Percentiles rank a stretch among this genome's conserved stretches.
phyloP scores from a whole-genome alignment of 2,113 vertebrate genomes.

The Microcebus ravelobensis region DNA sequence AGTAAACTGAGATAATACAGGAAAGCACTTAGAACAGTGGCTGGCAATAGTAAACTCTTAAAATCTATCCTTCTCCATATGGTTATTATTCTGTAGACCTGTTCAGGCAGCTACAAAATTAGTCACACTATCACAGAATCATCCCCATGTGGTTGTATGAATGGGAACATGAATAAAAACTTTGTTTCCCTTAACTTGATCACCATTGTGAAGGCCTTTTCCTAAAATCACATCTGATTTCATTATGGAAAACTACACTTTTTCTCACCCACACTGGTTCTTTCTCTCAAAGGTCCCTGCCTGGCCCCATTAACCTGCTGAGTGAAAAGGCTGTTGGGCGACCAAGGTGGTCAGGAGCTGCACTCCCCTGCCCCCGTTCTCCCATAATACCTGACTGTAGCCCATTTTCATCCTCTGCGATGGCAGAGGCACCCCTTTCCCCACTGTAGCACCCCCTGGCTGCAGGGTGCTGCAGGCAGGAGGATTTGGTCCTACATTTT shows the following conservation, averaged over 20 bases:
- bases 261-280: background rate
- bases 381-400: too few relatives aligned
- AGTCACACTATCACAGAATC: background rate
- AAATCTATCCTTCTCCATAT: background rate
- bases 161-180: background rate
- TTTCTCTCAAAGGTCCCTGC: background rate
- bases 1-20: background rate
- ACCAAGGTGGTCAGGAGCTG: accelerated
- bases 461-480: background rate
- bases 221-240: background rate
- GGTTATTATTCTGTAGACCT: background rate
- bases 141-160: background rate
- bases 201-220: background rate
- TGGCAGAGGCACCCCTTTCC: background rate
- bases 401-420: background rate
- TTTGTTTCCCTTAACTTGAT: background rate
- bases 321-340: background rate
- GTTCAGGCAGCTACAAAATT: background rate
- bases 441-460: background rate
- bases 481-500: background rate
- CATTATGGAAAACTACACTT: background rate
- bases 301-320: accelerated
- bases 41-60: background rate
- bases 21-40: background rate
- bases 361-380: background rate